phyloP scores from a whole-genome alignment of 1,140 invertebrate species.

The Ooceraea biroi region DNA sequence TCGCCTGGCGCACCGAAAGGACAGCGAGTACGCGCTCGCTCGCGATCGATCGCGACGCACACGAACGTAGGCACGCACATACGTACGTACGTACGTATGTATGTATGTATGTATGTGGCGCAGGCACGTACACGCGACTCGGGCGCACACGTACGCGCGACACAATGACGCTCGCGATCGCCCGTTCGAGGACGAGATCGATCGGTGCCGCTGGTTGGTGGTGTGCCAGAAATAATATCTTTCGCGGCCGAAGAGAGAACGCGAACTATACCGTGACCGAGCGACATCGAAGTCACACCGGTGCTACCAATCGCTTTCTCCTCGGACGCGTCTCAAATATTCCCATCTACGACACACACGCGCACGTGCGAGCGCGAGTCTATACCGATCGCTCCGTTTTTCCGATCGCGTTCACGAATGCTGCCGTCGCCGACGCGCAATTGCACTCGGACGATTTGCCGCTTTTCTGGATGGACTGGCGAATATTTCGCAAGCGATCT shows the following conservation, averaged over 20 bases:
- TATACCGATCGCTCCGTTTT: conserved; percentile 17
- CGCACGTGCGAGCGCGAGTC: neutral
- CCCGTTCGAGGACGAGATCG: conserved; percentile 61
- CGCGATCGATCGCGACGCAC: conserved; percentile 39
- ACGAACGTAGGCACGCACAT: too few relatives aligned
- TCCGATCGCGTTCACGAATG: conserved; percentile 9
- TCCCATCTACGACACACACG: conserved; percentile 8
- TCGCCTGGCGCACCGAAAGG: neutral
- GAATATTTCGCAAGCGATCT: conserved; percentile 36
- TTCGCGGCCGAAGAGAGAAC: conserved; percentile 35
- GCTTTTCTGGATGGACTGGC: conserved; percentile 6
- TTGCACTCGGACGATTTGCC: conserved; percentile 32
- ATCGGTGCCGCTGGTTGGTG: conserved; percentile 42
- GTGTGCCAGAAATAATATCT: conserved; percentile 61
- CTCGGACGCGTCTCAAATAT: conserved; percentile 47
- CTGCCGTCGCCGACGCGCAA: conserved; percentile 8
- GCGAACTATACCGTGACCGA: conserved; percentile 51
- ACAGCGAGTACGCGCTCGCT: conserved; percentile 35
- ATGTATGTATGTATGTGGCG: neutral
- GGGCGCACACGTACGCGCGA: neutral
- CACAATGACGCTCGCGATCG: conserved; percentile 40
- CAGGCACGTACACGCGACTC: neutral
- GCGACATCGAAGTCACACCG: conserved; percentile 26
- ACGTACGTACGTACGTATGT: too few relatives aligned
- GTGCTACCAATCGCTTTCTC: conserved; percentile 46